Conservation (phyloP, 2,888 invertebrate genomes). For the Eueremaeus valkanovi region DNA sequence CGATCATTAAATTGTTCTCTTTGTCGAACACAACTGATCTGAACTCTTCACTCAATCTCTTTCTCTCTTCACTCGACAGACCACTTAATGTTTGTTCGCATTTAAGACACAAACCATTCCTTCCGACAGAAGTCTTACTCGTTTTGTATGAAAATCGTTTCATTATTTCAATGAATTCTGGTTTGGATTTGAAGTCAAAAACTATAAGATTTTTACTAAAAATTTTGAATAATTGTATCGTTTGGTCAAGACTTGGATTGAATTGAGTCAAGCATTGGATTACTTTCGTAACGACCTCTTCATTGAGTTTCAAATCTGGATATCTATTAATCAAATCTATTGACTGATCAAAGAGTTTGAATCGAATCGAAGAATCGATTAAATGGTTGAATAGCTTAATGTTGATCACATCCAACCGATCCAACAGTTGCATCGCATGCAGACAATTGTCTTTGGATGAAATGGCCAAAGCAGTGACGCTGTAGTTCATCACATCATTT, state of each 20-base stretch:
- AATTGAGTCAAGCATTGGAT: neutral
- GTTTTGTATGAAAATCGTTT: conserved; percentile 8
- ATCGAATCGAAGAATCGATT: neutral
- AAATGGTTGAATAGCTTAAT: neutral
- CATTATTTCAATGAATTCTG: conserved; percentile 24
- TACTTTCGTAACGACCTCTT: neutral
- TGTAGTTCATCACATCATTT: neutral
- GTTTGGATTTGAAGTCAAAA: neutral
- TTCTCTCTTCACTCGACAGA: conserved; percentile 15
- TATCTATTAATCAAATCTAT: neutral
- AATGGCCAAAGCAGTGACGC: conserved; percentile 26
- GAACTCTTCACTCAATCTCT: conserved; percentile 2
- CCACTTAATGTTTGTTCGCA: conserved; percentile 11
- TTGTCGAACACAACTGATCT: conserved; percentile 19
- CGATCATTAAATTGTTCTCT: conserved; percentile 28
- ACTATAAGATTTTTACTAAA: neutral
- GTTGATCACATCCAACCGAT: neutral
- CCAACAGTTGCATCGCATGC: conserved; percentile 15
- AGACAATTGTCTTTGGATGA: conserved; percentile 36
- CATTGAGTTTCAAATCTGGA: conserved; percentile 11
- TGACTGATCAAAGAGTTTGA: neutral
- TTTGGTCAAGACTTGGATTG: neutral
- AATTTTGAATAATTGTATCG: neutral
- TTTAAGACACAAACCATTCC: conserved; percentile 23
- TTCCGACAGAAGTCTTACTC: neutral